Evolutionary conservation across 2,113 vertebrate genomes (phyloP).

Genomic region (Microtus pennsylvanicus): DNA sequence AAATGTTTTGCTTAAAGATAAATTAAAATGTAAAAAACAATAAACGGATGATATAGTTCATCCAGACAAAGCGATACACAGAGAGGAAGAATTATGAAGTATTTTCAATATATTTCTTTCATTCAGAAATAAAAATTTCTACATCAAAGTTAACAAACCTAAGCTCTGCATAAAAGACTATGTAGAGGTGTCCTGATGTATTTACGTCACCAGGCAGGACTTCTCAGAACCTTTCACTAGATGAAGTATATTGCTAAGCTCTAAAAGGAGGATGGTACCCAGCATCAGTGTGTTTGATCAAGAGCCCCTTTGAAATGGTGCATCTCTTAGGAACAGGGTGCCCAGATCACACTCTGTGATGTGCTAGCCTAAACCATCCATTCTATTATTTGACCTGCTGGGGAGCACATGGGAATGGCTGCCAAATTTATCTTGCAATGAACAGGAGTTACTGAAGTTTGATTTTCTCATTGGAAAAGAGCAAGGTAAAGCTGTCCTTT

Average conservation of each 20-base stretch:
- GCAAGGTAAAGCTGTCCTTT: constrained; percentile 22
- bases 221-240: constrained; percentile 37
- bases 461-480: constrained; percentile 51
- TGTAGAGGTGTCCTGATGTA: background rate
- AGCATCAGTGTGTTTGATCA: constrained; percentile 35
- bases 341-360: constrained; percentile 26
- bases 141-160: background rate
- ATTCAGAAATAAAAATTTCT: constrained; percentile 42
- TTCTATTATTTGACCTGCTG: constrained; percentile 52
- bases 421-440: constrained; percentile 49
- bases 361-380: constrained; percentile 28
- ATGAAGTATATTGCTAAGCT: background rate
- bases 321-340: constrained; percentile 24
- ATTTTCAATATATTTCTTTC: background rate
- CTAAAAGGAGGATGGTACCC: background rate
- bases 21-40: constrained; percentile 45
- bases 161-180: background rate
- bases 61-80: background rate
- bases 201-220: background rate
- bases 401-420: constrained; percentile 46
- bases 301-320: background rate
- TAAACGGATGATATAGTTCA: constrained; percentile 10
- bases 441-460: constrained; percentile 48
- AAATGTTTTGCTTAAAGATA: constrained; percentile 41
- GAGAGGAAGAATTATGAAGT: constrained; percentile 21